A percentile compares a stretch with the other conserved stretches of the same genome.
Conservation (phyloP, 2,797 vertebrate species). For the Pseudopleuronectes americanus region DNA sequence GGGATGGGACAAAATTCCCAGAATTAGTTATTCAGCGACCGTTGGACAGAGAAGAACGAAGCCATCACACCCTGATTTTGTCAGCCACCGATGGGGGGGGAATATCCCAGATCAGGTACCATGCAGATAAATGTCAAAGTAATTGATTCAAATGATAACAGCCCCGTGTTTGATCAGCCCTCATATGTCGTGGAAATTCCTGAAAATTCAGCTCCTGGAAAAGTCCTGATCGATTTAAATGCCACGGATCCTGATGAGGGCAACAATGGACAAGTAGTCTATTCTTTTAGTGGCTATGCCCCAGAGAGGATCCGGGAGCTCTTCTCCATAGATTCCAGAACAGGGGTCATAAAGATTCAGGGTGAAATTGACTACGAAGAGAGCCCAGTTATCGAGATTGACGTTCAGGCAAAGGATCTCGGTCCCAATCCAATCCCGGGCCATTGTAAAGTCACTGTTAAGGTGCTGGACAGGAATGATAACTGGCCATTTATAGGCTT, state of each 20-base stretch:
- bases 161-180: conserved; percentile 94
- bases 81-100: conserved; percentile 95
- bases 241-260: conserved; percentile 97
- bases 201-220: conserved; percentile 93
- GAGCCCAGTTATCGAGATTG: conserved; percentile 94
- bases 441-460: conserved; percentile 98
- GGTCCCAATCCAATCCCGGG: conserved; percentile 98
- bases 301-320: conserved; percentile 94
- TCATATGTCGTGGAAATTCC: conserved; percentile 96
- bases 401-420: conserved; percentile 95
- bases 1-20: conserved; percentile 97
- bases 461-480: conserved; percentile 97
- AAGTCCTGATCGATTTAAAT: conserved; percentile 94
- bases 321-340: conserved; percentile 97
- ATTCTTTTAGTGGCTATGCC: conserved; percentile 96
- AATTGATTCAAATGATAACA: conserved; percentile 99
- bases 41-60: conserved; percentile 95
- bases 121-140: conserved; percentile 98
- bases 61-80: conserved; percentile 95
- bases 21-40: conserved; percentile 97
- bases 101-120: conserved; percentile 93
- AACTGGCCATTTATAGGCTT: conserved; percentile 96
- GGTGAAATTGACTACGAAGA: conserved; percentile 98
- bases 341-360: conserved; percentile 95
- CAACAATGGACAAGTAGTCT: conserved; percentile 96